Evolutionary conservation across 2,888 invertebrate species (phyloP).

Genomic region (Caenorhabditis doughertyi): DNA sequence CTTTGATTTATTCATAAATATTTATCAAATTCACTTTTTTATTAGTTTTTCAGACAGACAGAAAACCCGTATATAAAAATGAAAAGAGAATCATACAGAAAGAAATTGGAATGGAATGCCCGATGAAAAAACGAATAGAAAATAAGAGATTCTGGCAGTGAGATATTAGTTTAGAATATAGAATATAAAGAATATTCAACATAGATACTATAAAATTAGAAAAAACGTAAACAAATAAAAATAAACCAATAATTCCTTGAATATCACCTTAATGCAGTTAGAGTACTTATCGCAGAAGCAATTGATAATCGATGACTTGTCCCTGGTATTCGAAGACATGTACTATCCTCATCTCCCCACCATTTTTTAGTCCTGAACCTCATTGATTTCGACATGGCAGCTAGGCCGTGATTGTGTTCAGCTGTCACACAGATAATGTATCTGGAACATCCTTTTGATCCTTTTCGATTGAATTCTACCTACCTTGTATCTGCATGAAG

Average conservation of each 20-base stretch:
- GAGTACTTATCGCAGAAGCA: constrained; percentile 71
- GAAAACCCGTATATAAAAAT: background rate
- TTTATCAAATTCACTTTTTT: constrained; percentile 19
- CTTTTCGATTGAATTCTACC: background rate
- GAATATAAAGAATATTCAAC: no score
- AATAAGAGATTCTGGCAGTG: constrained; percentile 20
- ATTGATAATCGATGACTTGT: constrained; percentile 69
- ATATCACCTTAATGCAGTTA: constrained; percentile 66
- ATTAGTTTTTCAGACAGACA: constrained; percentile 4
- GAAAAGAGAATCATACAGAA: background rate
- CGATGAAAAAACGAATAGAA: constrained; percentile 9
- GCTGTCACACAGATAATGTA: constrained; percentile 82
- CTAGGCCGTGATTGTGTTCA: constrained; percentile 81
- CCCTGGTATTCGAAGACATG: constrained; percentile 65
- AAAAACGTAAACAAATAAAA: no score
- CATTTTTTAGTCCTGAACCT: constrained; percentile 79
- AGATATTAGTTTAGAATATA: background rate
- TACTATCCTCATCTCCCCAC: constrained; percentile 76
- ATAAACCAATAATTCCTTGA: no score
- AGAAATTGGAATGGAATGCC: background rate
- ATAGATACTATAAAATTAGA: background rate
- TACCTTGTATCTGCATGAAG: constrained; percentile 78
- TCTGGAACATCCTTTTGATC: constrained; percentile 49
- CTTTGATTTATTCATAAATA: constrained; percentile 5
- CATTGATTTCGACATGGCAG: constrained; percentile 81